Percentiles rank a stretch among this genome's conserved stretches.
These are phyloP conservation scores for Pantelozetes paolii DNA, from an alignment of 2,888 invertebrate species.

Conservation along the genomic window DNA sequence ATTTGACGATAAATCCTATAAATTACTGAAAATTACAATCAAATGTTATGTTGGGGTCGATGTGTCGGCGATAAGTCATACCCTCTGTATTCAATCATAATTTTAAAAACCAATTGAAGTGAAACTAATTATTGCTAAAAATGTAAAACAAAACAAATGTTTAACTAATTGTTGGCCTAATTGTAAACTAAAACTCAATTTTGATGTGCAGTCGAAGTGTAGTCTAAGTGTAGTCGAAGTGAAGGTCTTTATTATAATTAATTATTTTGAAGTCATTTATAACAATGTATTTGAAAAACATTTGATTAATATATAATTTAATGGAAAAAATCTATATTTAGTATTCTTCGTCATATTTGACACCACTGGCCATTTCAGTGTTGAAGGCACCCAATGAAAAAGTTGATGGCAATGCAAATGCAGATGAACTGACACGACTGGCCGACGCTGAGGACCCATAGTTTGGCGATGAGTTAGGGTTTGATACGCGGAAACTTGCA, in stretches of 20 bases:
- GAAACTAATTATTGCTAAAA: no score
- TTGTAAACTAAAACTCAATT: not conserved
- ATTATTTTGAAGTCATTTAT: not conserved
- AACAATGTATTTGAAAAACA: not conserved
- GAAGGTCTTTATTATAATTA: not conserved
- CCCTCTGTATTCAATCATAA: no score
- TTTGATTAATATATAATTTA: slow-evolving; percentile 4
- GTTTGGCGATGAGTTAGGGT: slow-evolving; percentile 35
- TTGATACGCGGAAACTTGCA: slow-evolving; percentile 39
- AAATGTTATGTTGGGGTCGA: no score
- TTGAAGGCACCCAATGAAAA: slow-evolving; percentile 27
- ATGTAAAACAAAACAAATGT: no score
- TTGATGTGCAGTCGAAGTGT: not conserved
- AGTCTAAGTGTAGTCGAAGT: not conserved
- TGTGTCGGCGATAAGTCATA: no score
- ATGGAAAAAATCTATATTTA: not conserved
- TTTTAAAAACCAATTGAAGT: no score
- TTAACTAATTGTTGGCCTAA: no score
- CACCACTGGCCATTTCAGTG: slow-evolving; percentile 26
- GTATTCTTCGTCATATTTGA: slow-evolving; percentile 41
- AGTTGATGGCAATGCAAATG: slow-evolving; percentile 27
- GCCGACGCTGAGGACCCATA: slow-evolving; percentile 45
- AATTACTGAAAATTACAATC: no score
- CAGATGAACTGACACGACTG: slow-evolving; percentile 34
- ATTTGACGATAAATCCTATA: no score